A percentile compares a stretch with the other conserved stretches of the same genome.
These are phyloP conservation scores for Coptotermes formosanus DNA, from an alignment of 1,140 invertebrate species.

Conservation along the genomic window DNA sequence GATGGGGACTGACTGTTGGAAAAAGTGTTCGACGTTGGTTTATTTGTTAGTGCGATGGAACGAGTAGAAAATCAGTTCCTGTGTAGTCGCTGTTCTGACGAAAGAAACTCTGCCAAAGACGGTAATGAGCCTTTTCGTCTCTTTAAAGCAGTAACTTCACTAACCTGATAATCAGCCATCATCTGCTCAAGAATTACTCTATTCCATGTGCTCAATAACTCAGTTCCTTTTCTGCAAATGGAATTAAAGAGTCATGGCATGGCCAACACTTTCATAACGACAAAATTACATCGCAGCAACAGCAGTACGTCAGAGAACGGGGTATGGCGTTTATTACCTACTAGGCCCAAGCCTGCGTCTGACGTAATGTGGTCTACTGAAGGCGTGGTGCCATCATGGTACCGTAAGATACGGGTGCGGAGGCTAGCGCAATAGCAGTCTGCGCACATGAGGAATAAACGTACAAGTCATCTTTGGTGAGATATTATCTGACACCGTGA, in stretches of 20 bases:
- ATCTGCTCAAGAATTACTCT: no score
- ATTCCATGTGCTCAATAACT: no score
- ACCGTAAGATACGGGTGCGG: background rate
- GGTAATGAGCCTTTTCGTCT: no score
- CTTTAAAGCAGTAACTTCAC: no score
- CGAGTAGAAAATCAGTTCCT: no score
- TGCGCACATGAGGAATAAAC: background rate
- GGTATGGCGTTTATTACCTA: background rate
- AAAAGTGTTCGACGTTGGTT: no score
- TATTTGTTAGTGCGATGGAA: no score
- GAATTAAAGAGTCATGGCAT: background rate
- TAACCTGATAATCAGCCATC: no score
- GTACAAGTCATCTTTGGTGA: background rate
- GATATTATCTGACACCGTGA: background rate
- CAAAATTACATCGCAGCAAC: constrained; percentile 5
- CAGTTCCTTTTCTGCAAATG: background rate
- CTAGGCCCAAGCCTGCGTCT: background rate
- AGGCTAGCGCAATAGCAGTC: background rate
- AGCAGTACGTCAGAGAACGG: background rate
- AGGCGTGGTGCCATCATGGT: background rate
- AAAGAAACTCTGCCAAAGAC: no score
- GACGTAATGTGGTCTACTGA: background rate
- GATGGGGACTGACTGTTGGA: no score
- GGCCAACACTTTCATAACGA: constrained; percentile 5
- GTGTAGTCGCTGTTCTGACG: no score